A percentile compares a stretch with the other conserved stretches of the same genome.
phyloP scores from a whole-genome alignment of 2,888 invertebrate genomes.

The Eremobia ochroleuca region DNA sequence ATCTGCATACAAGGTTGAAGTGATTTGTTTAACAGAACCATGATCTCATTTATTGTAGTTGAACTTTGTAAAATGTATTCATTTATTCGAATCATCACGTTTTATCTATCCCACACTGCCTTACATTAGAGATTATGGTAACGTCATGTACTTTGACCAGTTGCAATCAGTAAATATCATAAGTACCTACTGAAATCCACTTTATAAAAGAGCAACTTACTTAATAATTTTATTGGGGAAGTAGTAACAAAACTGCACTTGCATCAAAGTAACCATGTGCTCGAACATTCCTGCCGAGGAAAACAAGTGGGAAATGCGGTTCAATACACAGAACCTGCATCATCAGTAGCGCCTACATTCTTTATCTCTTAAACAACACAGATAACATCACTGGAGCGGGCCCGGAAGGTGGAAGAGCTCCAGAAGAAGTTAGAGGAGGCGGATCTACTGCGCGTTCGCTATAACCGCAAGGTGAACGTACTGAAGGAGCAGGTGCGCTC shows the following conservation, averaged over 20 bases:
- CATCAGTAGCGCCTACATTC: background rate
- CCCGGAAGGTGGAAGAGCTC: constrained; percentile 95
- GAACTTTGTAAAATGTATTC: constrained; percentile 63
- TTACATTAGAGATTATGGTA: constrained; percentile 21
- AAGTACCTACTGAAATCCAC: background rate
- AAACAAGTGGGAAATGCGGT: constrained; percentile 6
- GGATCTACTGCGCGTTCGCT: constrained; percentile 94
- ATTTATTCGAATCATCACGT: constrained; percentile 57
- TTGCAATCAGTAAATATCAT: background rate
- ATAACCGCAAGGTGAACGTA: constrained; percentile 93
- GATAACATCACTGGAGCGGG: constrained; percentile 96
- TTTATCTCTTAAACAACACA: constrained; percentile 73
- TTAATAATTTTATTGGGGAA: constrained; percentile 9
- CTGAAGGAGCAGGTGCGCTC: constrained; percentile 94
- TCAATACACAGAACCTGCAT: background rate
- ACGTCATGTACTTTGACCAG: background rate
- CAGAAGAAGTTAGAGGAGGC: constrained; percentile 95
- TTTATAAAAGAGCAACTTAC: background rate
- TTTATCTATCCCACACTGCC: constrained; percentile 39
- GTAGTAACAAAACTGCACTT: constrained; percentile 7
- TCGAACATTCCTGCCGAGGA: background rate
- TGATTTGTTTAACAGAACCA: constrained; percentile 79
- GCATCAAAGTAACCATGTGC: constrained; percentile 6
- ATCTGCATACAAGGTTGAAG: constrained; percentile 82
- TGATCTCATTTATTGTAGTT: constrained; percentile 79